These are phyloP conservation scores for Motacilla tschutschensis DNA, from an alignment of 2,113 vertebrate genomes.

Conservation along the genomic window DNA sequence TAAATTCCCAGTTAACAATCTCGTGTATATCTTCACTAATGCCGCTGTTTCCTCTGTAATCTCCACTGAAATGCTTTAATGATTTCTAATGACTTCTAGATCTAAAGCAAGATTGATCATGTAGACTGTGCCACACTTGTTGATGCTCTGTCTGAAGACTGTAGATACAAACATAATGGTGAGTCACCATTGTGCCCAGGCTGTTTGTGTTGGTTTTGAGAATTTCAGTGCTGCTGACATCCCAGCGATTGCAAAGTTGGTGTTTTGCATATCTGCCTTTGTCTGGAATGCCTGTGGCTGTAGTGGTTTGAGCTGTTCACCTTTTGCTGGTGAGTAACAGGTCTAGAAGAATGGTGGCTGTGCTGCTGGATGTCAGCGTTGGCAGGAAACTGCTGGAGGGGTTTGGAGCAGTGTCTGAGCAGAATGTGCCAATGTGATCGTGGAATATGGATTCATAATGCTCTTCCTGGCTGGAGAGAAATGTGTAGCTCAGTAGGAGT, in stretches of 20 bases:
- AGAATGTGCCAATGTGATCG: rapidly evolving
- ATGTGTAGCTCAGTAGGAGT: background rate
- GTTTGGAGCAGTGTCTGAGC: background rate
- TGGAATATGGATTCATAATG: background rate
- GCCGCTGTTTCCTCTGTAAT: background rate
- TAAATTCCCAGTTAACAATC: conserved; percentile 16
- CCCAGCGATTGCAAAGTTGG: background rate
- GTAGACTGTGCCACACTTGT: background rate
- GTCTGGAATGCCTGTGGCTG: background rate
- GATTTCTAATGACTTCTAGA: conserved; percentile 16
- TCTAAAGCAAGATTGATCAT: conserved; percentile 2
- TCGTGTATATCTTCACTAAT: background rate
- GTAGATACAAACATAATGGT: rapidly evolving
- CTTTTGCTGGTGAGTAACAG: background rate
- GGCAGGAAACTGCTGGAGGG: background rate
- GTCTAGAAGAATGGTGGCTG: background rate
- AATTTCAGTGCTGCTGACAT: background rate
- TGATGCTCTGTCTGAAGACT: background rate
- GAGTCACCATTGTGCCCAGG: background rate
- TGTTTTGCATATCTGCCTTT: background rate
- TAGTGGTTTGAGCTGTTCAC: background rate
- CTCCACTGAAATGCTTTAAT: conserved; percentile 15
- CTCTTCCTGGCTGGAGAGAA: background rate
- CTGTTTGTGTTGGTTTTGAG: background rate
- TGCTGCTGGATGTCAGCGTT: rapidly evolving